Conservation (phyloP, 2,888 invertebrate genomes). For the Lithophane socia region DNA sequence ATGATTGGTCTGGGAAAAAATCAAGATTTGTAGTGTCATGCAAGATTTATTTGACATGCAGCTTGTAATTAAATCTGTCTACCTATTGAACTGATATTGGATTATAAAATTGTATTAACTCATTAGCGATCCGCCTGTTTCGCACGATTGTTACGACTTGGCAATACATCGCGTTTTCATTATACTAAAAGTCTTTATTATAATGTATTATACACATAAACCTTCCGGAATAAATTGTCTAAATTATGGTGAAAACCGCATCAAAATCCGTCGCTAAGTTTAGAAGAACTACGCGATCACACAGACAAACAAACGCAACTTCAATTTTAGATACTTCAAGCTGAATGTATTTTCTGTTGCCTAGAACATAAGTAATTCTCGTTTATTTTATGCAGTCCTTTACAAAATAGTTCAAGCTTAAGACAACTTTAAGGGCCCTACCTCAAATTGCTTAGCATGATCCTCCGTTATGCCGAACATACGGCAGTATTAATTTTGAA, state of each 20-base stretch:
- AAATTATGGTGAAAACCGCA: not conserved
- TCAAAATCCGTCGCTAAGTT: not conserved
- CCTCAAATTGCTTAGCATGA: too few relatives aligned
- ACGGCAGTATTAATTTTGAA: too few relatives aligned
- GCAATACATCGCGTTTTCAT: not conserved
- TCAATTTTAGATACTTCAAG: not conserved
- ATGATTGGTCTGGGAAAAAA: slow-evolving; percentile 39
- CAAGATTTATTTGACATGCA: slow-evolving; percentile 20
- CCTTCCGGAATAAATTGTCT: not conserved
- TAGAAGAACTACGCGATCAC: not conserved
- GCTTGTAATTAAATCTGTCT: slow-evolving; percentile 19
- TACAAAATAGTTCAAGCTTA: not conserved
- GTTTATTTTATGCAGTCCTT: not conserved
- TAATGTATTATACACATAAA: not conserved
- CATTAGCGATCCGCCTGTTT: not conserved
- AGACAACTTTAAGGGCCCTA: not conserved
- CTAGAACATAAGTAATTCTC: not conserved
- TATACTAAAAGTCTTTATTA: not conserved
- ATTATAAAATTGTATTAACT: not conserved
- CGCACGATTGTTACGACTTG: not conserved
- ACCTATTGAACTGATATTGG: not conserved
- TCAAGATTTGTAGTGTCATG: slow-evolving; percentile 28
- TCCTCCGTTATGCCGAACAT: too few relatives aligned
- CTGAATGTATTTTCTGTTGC: not conserved
- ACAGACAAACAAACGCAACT: not conserved